Evolutionary conservation across 2,797 vertebrate genomes (phyloP), one percentile per base, ranked within the genome.

Genomic region (Falco biarmicus): DNA sequence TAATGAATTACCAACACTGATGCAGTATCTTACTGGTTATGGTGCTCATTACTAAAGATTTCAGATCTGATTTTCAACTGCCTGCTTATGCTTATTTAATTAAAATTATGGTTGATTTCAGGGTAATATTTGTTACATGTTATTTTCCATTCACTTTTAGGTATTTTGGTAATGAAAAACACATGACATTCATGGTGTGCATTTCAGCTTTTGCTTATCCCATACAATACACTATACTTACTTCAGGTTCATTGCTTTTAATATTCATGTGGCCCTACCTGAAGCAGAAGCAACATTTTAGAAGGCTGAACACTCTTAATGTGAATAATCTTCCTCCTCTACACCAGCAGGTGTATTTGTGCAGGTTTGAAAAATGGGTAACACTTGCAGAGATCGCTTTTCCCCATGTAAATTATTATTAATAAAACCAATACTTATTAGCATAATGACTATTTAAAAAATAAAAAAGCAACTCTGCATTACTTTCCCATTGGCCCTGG

Each of bases 1-100:
- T 94, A 96, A 96, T 94, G 79, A 85, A 94, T 94, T 94, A 89
- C 89, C 70, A 91, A 56, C 78, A 74, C n/a, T 69, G 79, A 93
- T 78, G 83, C 15, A 3, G 88, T 65, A 81, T 93, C 93, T 92
- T n/a, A 91, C 50, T 9, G 0, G 68, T 78, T 93, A 86, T 96
- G 96, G 89, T 96, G 91, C 61, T 96, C 89, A 90, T 97, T 93
- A 88, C 56, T 77, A 34, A 81, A 80, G 51, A 86, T 73, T 93
- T 95, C 76, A 88, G 61, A 91, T 84, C 61, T 51, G 69, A 78
- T 95, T 93, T 95, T 91, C 70, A 92, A 34, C 31, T 60, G 80
- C 26, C 89, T 97, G 83, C 14, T 91, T 93, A 79, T 54, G 60
- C 56, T 90, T 93, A 77, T 79, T 93, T 88, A 91, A 96, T 94